Base-by-base conservation (phyloP, 1,140 invertebrate species). In the Habropoda laboriosa region DNA sequence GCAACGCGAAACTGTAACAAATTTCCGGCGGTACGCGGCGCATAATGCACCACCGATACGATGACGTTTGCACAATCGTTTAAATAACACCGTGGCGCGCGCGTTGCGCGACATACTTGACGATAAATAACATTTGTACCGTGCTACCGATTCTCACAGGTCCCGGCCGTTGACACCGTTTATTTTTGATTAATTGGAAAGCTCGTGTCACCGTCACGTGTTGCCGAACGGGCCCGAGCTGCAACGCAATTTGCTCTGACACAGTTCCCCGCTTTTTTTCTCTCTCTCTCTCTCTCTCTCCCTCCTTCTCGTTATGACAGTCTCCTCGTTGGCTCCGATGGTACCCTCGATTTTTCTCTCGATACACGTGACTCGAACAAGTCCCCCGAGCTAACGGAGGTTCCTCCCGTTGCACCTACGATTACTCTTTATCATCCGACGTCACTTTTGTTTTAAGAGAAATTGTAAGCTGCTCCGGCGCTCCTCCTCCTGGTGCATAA, bases 171-270 rank as follows among this genome's bases (percentile, higher is more conserved):
- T 85, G 78, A 71, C 82, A 78, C 51, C 83, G 79, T 85, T 85
- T 85, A 85, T 85, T 85, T 85, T 83, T 85, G 83, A 85, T 85
- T 85, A 85, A 85, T 85, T 85, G 83, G 81, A 85, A 85, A 81
- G 73, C 79, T 58, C 79, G 79, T 57, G 83, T 85, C 82, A 85
- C 60, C 63, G 79, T 85, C 82, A 85, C 73, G 68, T 78, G 83
- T 78, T 53, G 73, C 73, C 68, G 58, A 71, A 77, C 71, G 51
- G 35, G n/a, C 13, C 45, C 67, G 67, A 38, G 76, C 21, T 27
- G 35, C 55, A 24, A 68, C 47, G 79, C 83, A 85, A 85, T 85
- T 85, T 81, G 67, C 53, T 63, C 67, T 63, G 73, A 74, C 83
- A 85, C 38, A 85, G 82, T 84, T 85, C 27, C 57, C 8, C 13